Evolutionary conservation across 2,888 invertebrate genomes (phyloP), one percentile per base, ranked within the genome.

Genomic region (Byasa hedistus): DNA sequence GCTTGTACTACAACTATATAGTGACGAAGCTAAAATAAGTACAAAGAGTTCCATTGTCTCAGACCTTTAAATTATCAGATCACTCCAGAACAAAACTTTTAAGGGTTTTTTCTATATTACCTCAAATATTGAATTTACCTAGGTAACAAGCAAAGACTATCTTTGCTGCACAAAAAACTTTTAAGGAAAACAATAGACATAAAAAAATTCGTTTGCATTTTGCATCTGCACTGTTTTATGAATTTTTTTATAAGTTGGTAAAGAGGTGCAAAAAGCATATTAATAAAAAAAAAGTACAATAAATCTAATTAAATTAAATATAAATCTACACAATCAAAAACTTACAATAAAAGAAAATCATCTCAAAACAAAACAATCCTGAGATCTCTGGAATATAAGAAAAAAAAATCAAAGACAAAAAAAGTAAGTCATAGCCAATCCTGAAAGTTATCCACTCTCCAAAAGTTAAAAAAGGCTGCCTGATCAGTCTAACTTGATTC

Each of bases 351-450:
- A 68, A 68, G 71, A 64, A 69, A 71, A 72, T 70, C 69, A 72
- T 72, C 70, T 75, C 69, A 73, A 69, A 76, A 74, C 68, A 70
- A 63, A 77, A 68, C 65, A 76, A 75, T 73, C 74, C 71, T 83
- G 84, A 84, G 83, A 84, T 84, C 84, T 76, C 73, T 74, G 76
- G 73, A 78, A 78, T 73, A 75, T 65, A 67, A 72, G 69, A 63
- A 71, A 64, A 71, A 61, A 64, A 70, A 71, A 71, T 63, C 67
- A 70, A 70, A 70, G 54, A 69, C 71, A 69, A 44, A 55, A 56
- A 57, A 32, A 8, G 52, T 70, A 69, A 73, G 70, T 74, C 72
- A 76, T 72, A 67, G 72, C 64, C 68, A 68, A 70, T 64, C 22
- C 69, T 57, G 68, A 27, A 57, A 55, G 61, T 22, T 27, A 59